Evolutionary conservation across 2,888 invertebrate species (phyloP).

Genomic region (Aspidiotus rigidus): DNA sequence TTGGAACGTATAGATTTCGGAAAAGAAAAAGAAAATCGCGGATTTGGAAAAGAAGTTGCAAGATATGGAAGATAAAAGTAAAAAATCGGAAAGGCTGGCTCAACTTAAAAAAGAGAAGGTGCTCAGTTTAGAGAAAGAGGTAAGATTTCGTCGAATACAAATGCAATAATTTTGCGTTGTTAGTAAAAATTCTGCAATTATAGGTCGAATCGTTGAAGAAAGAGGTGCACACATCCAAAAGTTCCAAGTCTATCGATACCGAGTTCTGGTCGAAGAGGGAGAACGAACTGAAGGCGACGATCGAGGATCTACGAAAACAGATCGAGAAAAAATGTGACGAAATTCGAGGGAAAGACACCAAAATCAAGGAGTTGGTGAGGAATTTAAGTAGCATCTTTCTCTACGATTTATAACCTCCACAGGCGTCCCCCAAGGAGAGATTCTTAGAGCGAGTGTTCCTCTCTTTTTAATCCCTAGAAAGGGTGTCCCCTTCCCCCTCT

Average conservation of each 20-base stretch:
- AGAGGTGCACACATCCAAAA: slow-evolving; percentile 29
- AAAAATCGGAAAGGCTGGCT: slow-evolving; percentile 51
- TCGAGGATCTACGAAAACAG: slow-evolving; percentile 28
- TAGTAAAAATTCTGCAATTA: neutral
- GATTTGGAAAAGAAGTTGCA: slow-evolving; percentile 59
- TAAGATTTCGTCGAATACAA: slow-evolving; percentile 40
- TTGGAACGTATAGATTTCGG: slow-evolving; percentile 48
- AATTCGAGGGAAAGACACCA: slow-evolving; percentile 52
- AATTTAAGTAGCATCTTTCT: neutral
- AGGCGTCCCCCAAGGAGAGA: too few species aligned
- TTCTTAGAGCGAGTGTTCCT: too few species aligned
- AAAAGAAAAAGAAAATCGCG: slow-evolving; percentile 53
- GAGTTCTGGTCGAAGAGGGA: slow-evolving; percentile 17
- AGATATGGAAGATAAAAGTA: slow-evolving; percentile 57
- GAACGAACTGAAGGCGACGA: slow-evolving; percentile 10
- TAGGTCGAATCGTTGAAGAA: slow-evolving; percentile 37
- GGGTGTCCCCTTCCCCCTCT: too few species aligned
- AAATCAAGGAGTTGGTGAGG: slow-evolving; percentile 55
- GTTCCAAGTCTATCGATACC: slow-evolving; percentile 26
- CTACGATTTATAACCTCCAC: too few species aligned
- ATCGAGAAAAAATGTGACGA: slow-evolving; percentile 40
- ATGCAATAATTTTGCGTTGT: neutral
- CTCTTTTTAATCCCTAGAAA: too few species aligned
- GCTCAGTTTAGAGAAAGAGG: slow-evolving; percentile 54
- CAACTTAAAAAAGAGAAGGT: slow-evolving; percentile 51